Percentiles rank a stretch among this genome's conserved stretches.
Conservation (phyloP, 2,113 vertebrate species). For the Syngnathus floridae region DNA sequence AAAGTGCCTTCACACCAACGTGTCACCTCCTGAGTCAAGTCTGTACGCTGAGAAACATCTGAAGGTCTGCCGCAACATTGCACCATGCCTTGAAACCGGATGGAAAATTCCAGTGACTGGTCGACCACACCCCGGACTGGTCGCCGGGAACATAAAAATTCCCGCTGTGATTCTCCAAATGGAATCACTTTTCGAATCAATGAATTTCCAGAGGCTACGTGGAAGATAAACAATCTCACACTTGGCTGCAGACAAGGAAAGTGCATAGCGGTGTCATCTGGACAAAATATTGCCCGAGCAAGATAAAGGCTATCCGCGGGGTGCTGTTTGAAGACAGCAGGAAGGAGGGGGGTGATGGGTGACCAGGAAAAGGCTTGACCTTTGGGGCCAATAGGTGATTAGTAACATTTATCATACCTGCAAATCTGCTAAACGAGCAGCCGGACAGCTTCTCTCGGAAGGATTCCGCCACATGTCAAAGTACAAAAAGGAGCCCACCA, state of each 20-base stretch:
- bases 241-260: constrained; percentile 40
- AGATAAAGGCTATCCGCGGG: constrained; percentile 45
- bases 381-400: constrained; percentile 62
- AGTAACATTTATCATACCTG: constrained; percentile 69
- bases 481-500: constrained; percentile 43
- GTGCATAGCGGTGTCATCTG: constrained; percentile 22
- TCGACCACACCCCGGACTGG: no score
- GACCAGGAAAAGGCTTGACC: constrained; percentile 58
- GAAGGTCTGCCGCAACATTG: neutral
- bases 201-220: constrained; percentile 22
- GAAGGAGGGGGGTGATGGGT: constrained; percentile 43
- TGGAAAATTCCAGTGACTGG: neutral
- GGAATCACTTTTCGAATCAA: constrained; percentile 46
- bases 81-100: neutral
- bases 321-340: constrained; percentile 35
- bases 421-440: constrained; percentile 48
- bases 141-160: no score
- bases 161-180: constrained; percentile 20
- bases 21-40: constrained; percentile 1
- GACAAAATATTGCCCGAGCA: constrained; percentile 22
- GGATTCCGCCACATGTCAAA: constrained; percentile 41
- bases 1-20: neutral
- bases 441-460: constrained; percentile 36
- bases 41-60: neutral
- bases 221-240: constrained; percentile 28